Conservation (phyloP, 1,140 invertebrate species). For the Pentalonia nigronervosa region DNA sequence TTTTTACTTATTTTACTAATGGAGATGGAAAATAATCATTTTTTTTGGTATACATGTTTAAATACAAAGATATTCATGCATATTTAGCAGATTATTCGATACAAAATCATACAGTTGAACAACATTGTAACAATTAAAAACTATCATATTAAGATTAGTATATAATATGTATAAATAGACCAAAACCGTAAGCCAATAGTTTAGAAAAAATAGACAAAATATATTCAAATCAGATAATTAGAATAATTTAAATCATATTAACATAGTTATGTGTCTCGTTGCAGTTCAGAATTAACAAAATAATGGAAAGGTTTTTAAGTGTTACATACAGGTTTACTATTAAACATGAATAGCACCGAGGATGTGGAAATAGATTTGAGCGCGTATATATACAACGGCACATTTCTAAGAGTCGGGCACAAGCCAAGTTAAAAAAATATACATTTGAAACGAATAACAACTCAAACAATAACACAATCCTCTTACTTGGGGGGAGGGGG, state of each 20-base stretch:
- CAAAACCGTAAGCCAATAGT: constrained; percentile 3
- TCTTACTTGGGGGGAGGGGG: not conserved
- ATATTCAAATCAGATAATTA: not conserved
- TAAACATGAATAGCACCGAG: constrained; percentile 32
- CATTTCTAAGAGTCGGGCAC: not conserved
- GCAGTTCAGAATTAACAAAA: not conserved
- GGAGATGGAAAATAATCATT: not conserved
- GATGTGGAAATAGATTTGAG: constrained; percentile 22
- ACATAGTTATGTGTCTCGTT: not conserved
- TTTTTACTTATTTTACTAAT: constrained; percentile 2
- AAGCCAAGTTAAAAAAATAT: constrained; percentile 47
- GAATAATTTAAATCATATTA: not conserved
- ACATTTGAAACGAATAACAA: constrained; percentile 41
- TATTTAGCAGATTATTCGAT: not conserved
- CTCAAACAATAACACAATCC: constrained; percentile 37
- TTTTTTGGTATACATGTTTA: not conserved
- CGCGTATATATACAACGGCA: not conserved
- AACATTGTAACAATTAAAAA: not conserved
- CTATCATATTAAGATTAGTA: constrained; percentile 38
- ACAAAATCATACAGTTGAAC: constrained; percentile 19
- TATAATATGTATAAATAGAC: constrained; percentile 24
- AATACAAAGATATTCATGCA: not conserved
- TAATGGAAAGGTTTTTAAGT: not conserved
- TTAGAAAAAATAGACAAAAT: constrained; percentile 25
- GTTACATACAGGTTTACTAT: not conserved